Percentiles rank a stretch among this genome's conserved stretches.
Evolutionary conservation across 2,888 invertebrate species (phyloP).

Genomic region (Noctua comes): DNA sequence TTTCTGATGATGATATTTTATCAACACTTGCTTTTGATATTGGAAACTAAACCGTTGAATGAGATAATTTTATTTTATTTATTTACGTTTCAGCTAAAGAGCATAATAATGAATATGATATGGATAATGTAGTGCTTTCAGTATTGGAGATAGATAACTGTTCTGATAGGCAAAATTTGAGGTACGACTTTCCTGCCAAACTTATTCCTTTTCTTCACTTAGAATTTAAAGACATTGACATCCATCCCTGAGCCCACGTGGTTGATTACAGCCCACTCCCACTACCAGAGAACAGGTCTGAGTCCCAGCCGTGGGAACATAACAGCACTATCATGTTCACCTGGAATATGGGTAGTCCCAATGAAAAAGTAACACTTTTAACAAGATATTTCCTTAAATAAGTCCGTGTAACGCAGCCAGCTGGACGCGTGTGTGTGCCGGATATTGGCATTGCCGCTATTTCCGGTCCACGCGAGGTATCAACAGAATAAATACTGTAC

Average conservation of each 20-base stretch:
- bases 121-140: not conserved
- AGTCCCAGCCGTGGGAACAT: not conserved
- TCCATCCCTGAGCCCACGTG: not conserved
- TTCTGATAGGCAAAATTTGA: not conserved
- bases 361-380: slow-evolving; percentile 3
- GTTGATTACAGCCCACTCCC: not conserved
- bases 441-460: slow-evolving; percentile 85
- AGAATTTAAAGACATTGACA: not conserved
- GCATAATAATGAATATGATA: too few relatives aligned
- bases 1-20: too few relatives aligned
- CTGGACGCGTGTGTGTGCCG: slow-evolving; percentile 67
- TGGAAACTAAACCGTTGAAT: not conserved
- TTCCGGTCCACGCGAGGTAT: slow-evolving; percentile 79
- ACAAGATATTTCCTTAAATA: slow-evolving; percentile 51
- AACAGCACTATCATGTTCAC: not conserved
- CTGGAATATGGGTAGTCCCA: not conserved
- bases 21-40: not conserved
- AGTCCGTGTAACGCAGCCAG: slow-evolving; percentile 43
- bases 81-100: too few relatives aligned
- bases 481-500: slow-evolving; percentile 71
- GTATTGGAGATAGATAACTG: not conserved
- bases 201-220: not conserved
- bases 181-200: not conserved
- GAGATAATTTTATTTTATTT: not conserved
- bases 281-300: not conserved